phyloP scores from a whole-genome alignment of 1,140 invertebrate genomes.

The Nylanderia fulva region DNA sequence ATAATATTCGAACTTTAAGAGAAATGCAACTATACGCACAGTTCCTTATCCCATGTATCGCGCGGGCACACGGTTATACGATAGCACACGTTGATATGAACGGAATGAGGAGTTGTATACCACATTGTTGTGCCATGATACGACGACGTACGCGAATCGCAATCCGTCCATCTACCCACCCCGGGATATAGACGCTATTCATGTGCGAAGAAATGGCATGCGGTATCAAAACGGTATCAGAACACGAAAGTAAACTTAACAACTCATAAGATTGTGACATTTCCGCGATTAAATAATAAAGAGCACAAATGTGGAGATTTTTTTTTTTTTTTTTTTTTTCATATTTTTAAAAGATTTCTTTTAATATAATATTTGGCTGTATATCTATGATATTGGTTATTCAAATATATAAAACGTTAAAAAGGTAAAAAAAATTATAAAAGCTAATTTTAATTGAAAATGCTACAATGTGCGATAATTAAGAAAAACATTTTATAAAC shows the following conservation, averaged over 20 bases:
- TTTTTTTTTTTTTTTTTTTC: no score
- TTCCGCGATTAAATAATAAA: neutral
- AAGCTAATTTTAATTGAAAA: neutral
- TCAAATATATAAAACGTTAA: neutral
- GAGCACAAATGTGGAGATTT: neutral
- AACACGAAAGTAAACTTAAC: constrained; percentile 25
- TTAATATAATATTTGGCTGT: neutral
- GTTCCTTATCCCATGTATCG: neutral
- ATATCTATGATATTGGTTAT: neutral
- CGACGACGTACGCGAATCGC: constrained; percentile 48
- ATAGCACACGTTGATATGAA: constrained; percentile 17
- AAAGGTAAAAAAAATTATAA: neutral
- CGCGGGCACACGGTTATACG: constrained; percentile 4
- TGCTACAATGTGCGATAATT: neutral
- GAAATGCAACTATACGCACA: neutral
- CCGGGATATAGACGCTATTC: constrained; percentile 31
- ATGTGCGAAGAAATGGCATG: constrained; percentile 46
- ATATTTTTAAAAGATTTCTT: neutral
- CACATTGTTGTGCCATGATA: constrained; percentile 50
- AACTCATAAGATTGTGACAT: constrained; percentile 15
- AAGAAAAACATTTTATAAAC: neutral
- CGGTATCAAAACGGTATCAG: neutral
- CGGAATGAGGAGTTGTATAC: constrained; percentile 52
- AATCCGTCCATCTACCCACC: constrained; percentile 42
- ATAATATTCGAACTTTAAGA: constrained; percentile 36